These are phyloP conservation scores for Poecile montanus DNA, from an alignment of 2,797 vertebrate species.

Conservation along the genomic window DNA sequence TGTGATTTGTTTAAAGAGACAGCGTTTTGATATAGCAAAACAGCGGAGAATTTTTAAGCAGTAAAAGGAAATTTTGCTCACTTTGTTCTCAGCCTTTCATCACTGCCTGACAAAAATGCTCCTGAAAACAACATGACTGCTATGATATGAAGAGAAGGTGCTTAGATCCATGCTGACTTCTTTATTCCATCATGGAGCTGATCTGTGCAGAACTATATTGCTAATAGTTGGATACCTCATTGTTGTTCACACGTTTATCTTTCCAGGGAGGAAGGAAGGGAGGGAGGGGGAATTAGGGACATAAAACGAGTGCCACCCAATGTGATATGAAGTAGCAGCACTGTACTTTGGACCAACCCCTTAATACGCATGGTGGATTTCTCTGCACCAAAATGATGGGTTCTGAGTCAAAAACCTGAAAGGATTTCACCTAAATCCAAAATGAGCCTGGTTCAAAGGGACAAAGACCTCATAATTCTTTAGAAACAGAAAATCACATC, in stretches of 20 bases:
- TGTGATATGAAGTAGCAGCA: background rate
- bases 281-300: background rate
- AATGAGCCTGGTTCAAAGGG: background rate
- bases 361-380: background rate
- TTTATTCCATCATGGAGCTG: background rate
- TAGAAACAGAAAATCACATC: background rate
- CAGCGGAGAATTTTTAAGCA: conserved; percentile 64
- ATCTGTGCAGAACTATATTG: background rate
- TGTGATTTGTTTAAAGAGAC: conserved; percentile 70
- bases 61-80: conserved; percentile 44
- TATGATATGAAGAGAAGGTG: conserved; percentile 19
- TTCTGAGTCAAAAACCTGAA: background rate
- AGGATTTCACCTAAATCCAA: background rate
- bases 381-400: background rate
- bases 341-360: background rate
- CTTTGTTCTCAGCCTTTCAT: conserved; percentile 63
- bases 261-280: background rate
- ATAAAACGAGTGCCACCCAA: background rate
- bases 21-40: conserved; percentile 56
- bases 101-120: conserved; percentile 35
- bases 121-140: conserved; percentile 41
- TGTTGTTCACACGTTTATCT: conserved; percentile 3
- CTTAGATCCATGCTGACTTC: background rate
- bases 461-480: background rate
- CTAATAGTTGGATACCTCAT: background rate